These are phyloP conservation scores for Caenorhabditis angaria DNA, from an alignment of 2,888 invertebrate genomes.

Conservation along the genomic window DNA sequence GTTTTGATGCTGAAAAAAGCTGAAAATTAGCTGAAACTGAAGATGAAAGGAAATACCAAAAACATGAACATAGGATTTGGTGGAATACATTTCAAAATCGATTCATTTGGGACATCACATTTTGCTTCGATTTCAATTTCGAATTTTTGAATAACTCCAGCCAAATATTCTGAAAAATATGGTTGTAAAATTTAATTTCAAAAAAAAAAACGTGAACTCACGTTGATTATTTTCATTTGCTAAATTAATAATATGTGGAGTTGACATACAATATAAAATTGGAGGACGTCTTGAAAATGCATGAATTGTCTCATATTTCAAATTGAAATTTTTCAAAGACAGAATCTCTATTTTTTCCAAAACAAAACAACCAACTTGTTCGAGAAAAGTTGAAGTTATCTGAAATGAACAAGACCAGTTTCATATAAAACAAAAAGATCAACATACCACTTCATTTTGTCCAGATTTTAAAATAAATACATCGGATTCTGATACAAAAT, in stretches of 20 bases:
- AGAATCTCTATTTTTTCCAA: slow-evolving; percentile 18
- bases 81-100: not conserved
- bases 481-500: not conserved
- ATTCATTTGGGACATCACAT: slow-evolving; percentile 30
- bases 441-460: slow-evolving; percentile 9
- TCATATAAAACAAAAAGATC: not conserved
- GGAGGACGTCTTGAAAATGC: slow-evolving; percentile 20
- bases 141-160: slow-evolving; percentile 43
- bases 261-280: slow-evolving; percentile 27
- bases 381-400: not conserved
- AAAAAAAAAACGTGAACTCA: slow-evolving; percentile 16
- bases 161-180: slow-evolving; percentile 37
- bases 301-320: slow-evolving; percentile 15
- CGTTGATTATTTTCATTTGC: slow-evolving; percentile 25
- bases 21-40: no score
- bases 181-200: not conserved
- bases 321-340: not conserved
- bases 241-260: slow-evolving; percentile 30
- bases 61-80: not conserved
- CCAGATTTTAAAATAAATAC: not conserved
- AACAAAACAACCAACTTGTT: slow-evolving; percentile 31
- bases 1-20: slow-evolving; percentile 8
- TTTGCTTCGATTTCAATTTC: slow-evolving; percentile 43
- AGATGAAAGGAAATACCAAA: not conserved
- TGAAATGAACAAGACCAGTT: not conserved